A percentile compares a stretch with the other conserved stretches of the same genome.
Conservation (phyloP, 2,888 invertebrate genomes). For the Meiosimyza decipiens region DNA sequence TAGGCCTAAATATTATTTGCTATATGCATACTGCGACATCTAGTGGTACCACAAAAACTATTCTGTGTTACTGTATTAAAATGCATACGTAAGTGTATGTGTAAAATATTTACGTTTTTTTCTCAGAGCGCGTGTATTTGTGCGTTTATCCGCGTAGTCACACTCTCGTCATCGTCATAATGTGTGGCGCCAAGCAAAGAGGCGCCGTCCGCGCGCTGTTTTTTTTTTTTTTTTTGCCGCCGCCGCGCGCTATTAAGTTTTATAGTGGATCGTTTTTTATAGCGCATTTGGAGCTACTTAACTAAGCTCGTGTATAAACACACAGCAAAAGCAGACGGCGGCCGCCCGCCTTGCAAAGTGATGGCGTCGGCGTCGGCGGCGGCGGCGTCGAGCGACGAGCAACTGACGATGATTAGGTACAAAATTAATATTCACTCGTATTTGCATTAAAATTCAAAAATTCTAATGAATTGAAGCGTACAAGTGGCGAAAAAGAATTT, state of each 20-base stretch:
- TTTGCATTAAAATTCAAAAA: slow-evolving; percentile 21
- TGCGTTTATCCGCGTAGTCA: slow-evolving; percentile 11
- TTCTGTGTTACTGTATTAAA: too few species aligned
- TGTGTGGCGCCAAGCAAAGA: slow-evolving; percentile 47
- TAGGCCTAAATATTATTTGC: background rate
- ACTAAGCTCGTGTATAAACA: slow-evolving; percentile 18
- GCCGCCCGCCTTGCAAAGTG: background rate
- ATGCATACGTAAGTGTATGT: too few species aligned
- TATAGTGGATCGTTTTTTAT: slow-evolving; percentile 37
- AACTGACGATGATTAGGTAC: slow-evolving; percentile 26
- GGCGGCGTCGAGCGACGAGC: background rate
- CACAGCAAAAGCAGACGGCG: slow-evolving; percentile 14
- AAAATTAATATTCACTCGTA: slow-evolving; percentile 27
- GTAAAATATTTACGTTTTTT: background rate
- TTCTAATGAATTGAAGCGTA: slow-evolving; percentile 18
- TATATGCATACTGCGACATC: background rate
- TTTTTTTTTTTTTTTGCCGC: slow-evolving; percentile 19
- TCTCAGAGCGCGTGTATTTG: background rate
- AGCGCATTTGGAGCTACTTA: slow-evolving; percentile 24
- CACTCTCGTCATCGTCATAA: slow-evolving; percentile 27
- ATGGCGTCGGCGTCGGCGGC: slow-evolving; percentile 2
- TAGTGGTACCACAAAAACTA: background rate
- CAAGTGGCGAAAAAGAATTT: background rate
- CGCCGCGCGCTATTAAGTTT: slow-evolving; percentile 39
- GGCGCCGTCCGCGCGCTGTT: slow-evolving; percentile 41